A percentile compares a stretch with the other conserved stretches of the same genome.
These are phyloP conservation scores for Chrysomela aeneicollis DNA, from an alignment of 2,888 invertebrate species.

Conservation along the genomic window DNA sequence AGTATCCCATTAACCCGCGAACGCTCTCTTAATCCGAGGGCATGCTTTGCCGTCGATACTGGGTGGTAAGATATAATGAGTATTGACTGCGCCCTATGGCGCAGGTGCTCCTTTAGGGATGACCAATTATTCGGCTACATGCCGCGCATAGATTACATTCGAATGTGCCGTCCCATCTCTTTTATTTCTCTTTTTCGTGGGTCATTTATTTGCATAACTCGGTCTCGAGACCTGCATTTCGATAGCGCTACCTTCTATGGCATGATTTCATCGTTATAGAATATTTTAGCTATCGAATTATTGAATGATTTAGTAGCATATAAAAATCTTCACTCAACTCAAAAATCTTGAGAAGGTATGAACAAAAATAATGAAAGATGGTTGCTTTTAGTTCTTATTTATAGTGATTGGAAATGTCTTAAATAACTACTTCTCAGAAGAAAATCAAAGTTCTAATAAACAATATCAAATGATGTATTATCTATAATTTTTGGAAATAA, in stretches of 20 bases:
- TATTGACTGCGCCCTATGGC: slow-evolving; percentile 42
- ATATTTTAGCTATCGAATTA: too few relatives aligned
- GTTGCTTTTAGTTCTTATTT: too few relatives aligned
- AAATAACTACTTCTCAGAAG: too few relatives aligned
- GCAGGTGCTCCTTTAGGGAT: slow-evolving; percentile 44
- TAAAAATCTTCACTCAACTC: too few relatives aligned
- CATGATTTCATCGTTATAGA: neutral
- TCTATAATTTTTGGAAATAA: too few relatives aligned
- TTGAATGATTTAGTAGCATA: too few relatives aligned
- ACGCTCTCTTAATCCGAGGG: slow-evolving; percentile 20
- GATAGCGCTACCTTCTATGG: slow-evolving; percentile 23
- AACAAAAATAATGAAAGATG: too few relatives aligned
- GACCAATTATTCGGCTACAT: slow-evolving; percentile 44
- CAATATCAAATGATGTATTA: too few relatives aligned
- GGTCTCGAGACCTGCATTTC: slow-evolving; percentile 29
- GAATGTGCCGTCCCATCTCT: slow-evolving; percentile 37
- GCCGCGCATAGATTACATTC: slow-evolving; percentile 43
- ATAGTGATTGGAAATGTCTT: too few relatives aligned
- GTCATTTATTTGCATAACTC: slow-evolving; percentile 35
- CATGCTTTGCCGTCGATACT: slow-evolving; percentile 33
- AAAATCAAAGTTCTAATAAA: too few relatives aligned
- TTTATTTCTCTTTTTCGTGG: slow-evolving; percentile 9
- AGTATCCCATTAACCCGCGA: slow-evolving; percentile 11
- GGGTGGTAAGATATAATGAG: slow-evolving; percentile 43
- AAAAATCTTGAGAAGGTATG: too few relatives aligned